Conservation (phyloP, 2,888 invertebrate species). For the Campaea margaritaria region DNA sequence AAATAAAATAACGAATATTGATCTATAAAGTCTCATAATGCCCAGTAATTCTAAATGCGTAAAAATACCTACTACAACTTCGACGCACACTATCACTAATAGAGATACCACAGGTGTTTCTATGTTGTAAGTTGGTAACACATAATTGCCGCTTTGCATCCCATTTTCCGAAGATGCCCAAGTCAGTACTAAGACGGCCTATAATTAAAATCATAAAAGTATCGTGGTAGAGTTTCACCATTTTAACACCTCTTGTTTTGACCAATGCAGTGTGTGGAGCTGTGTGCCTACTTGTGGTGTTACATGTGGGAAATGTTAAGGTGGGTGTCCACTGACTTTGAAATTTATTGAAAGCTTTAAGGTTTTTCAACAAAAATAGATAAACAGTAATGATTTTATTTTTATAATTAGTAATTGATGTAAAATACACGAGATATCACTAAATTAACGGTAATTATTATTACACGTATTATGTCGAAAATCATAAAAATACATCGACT, state of each 20-base stretch:
- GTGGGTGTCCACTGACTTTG: neutral
- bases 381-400: too few relatives aligned
- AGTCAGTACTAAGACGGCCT: conserved; percentile 34
- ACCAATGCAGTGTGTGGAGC: conserved; percentile 34
- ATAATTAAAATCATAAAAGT: conserved; percentile 47
- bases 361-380: too few relatives aligned
- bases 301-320: conserved; percentile 11
- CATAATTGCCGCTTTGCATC: conserved; percentile 37
- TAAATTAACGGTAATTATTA: too few relatives aligned
- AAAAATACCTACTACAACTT: neutral
- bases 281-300: neutral
- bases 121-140: conserved; percentile 47
- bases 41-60: too few relatives aligned
- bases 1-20: too few relatives aligned
- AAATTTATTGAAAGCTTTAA: too few relatives aligned
- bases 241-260: conserved; percentile 58
- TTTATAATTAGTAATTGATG: too few relatives aligned
- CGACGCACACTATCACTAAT: conserved; percentile 24
- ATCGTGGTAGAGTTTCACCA: conserved; percentile 55
- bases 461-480: too few relatives aligned
- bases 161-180: conserved; percentile 45
- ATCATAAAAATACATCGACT: too few relatives aligned
- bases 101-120: conserved; percentile 49
- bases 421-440: too few relatives aligned
- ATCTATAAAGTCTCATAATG: too few relatives aligned